A percentile compares a stretch with the other conserved stretches of the same genome.
phyloP scores from a whole-genome alignment of 2,797 vertebrate species.

The Peromyscus attwateri region DNA sequence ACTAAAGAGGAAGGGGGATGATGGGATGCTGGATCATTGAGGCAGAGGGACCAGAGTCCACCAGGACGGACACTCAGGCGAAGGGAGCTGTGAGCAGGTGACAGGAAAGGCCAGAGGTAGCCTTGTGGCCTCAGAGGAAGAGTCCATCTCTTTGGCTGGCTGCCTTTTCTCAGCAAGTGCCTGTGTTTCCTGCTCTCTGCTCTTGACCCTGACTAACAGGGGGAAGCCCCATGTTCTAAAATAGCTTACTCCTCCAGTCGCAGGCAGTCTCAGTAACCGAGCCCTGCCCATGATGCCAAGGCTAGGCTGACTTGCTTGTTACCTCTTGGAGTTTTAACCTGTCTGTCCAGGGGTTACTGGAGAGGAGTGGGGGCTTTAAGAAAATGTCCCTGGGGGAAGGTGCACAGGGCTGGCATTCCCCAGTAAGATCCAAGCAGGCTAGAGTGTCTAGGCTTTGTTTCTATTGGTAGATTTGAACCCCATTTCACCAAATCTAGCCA shows the following conservation, averaged over 20 bases:
- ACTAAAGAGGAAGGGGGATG: background rate
- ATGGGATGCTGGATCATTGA: background rate
- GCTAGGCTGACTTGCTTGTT: slow-evolving; percentile 54
- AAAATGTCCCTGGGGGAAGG: background rate
- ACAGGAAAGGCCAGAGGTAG: background rate
- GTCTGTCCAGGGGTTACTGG: background rate
- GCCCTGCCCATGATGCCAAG: background rate
- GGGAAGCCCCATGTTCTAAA: slow-evolving; percentile 42
- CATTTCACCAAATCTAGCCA: background rate
- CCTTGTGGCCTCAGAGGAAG: background rate
- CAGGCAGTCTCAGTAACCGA: slow-evolving; percentile 53
- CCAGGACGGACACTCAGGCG: too few relatives aligned
- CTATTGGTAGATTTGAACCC: background rate
- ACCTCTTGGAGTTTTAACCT: background rate
- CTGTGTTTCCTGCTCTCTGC: slow-evolving; percentile 5
- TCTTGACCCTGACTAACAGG: slow-evolving; percentile 15
- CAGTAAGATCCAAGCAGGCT: background rate
- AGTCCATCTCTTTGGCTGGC: accelerated
- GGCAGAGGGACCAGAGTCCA: background rate
- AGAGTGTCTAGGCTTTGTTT: background rate
- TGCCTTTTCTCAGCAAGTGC: background rate
- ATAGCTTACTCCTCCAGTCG: background rate
- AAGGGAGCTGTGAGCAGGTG: background rate
- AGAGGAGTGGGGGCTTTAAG: background rate
- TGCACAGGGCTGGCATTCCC: background rate